Evolutionary conservation across 2,113 vertebrate species (phyloP).

Genomic region (Balaeniceps rex): DNA sequence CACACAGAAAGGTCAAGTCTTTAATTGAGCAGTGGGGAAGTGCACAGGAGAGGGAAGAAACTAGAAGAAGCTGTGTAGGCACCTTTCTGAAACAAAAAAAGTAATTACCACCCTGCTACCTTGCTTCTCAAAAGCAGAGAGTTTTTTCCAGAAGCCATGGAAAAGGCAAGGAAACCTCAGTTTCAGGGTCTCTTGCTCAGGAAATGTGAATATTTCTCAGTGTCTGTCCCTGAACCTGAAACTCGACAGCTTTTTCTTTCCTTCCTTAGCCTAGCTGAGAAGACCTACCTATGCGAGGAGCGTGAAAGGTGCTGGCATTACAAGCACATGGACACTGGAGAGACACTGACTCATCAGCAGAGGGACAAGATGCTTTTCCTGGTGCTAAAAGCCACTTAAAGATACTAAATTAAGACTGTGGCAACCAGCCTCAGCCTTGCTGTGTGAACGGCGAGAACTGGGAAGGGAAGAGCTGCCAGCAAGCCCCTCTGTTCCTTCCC

Average conservation of each 20-base stretch:
- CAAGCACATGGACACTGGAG: not conserved
- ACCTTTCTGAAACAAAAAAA: not conserved
- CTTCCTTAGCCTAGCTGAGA: not conserved
- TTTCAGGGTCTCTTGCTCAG: not conserved
- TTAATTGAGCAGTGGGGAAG: slow-evolving; percentile 72
- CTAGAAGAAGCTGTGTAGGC: slow-evolving; percentile 65
- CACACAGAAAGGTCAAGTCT: slow-evolving; percentile 70
- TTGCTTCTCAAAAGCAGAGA: not conserved
- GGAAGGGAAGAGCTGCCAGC: not conserved
- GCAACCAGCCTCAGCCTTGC: not conserved
- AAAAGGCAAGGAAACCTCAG: not conserved
- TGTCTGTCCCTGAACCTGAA: not conserved
- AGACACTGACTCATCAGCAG: not conserved
- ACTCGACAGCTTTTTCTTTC: not conserved
- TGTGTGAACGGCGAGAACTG: not conserved
- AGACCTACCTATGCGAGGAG: not conserved
- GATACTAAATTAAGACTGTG: not conserved
- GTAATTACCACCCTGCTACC: not conserved
- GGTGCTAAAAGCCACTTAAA: not conserved
- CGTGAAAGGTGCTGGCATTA: not conserved
- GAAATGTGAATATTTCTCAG: not conserved
- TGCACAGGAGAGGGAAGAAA: slow-evolving; percentile 49
- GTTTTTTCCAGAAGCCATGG: not conserved
- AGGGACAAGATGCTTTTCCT: not conserved
- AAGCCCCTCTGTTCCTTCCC: not conserved